A percentile compares a stretch with the other conserved stretches of the same genome.
Evolutionary conservation across 2,113 vertebrate species (phyloP).

Genomic region (Amblyopsis rosae): DNA sequence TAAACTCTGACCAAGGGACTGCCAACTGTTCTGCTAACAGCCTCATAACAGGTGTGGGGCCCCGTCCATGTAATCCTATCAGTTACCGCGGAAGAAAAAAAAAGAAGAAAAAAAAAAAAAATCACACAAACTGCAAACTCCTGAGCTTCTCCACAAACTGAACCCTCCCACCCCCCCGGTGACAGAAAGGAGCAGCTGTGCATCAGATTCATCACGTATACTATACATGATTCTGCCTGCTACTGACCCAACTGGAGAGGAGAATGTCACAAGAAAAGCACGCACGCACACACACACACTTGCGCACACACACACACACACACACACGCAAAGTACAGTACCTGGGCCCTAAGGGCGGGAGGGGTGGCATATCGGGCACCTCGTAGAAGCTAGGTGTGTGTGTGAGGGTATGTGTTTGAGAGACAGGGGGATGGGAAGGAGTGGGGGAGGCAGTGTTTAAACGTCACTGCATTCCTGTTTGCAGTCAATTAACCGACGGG

Average conservation of each 20-base stretch:
- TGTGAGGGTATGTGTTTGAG: background rate
- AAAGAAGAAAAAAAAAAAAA: slow-evolving; percentile 61
- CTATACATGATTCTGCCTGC: slow-evolving; percentile 82
- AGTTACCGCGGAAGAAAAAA: slow-evolving; percentile 76
- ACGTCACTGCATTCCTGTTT: slow-evolving; percentile 76
- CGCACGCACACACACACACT: background rate
- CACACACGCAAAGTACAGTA: slow-evolving; percentile 34
- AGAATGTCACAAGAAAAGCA: slow-evolving; percentile 73
- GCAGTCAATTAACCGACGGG: slow-evolving; percentile 77
- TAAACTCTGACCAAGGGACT: slow-evolving; percentile 71
- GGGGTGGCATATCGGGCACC: slow-evolving; percentile 33
- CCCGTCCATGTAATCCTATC: slow-evolving; percentile 82
- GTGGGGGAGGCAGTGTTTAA: slow-evolving; percentile 67
- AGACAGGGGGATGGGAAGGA: slow-evolving; percentile 16
- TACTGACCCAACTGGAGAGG: slow-evolving; percentile 79
- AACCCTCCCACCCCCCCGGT: slow-evolving; percentile 38
- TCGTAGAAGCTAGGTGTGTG: slow-evolving; percentile 19
- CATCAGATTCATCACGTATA: slow-evolving; percentile 83
- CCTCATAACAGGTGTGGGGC: slow-evolving; percentile 82
- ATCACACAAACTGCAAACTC: slow-evolving; percentile 77
- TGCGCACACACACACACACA: slow-evolving; percentile 15
- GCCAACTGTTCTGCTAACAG: slow-evolving; percentile 82
- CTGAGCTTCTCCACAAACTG: slow-evolving; percentile 34
- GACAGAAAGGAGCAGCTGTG: slow-evolving; percentile 83
- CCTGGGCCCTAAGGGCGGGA: slow-evolving; percentile 53